phyloP scores from a whole-genome alignment of 92 coral and sea anemone genomes.

The Muricea muricata region DNA sequence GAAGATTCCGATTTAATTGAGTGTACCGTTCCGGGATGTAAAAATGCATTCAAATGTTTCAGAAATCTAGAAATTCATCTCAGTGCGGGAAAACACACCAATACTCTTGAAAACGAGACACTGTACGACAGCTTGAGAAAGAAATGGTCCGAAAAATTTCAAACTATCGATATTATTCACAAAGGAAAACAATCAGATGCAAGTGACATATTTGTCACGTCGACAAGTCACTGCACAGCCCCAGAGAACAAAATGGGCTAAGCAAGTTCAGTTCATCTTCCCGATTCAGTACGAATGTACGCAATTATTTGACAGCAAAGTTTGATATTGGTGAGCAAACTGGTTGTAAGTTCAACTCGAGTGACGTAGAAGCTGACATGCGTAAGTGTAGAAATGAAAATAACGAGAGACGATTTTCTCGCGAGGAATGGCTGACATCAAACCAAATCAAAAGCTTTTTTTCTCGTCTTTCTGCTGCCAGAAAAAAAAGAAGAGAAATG shows the following conservation, averaged over 20 bases:
- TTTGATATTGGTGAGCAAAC: constrained; percentile 40
- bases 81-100: constrained; percentile 9
- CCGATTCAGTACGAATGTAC: constrained; percentile 16
- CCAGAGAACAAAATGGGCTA: constrained; percentile 7
- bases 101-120: background rate
- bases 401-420: constrained; percentile 9
- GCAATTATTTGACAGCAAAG: constrained; percentile 25
- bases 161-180: background rate
- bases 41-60: constrained; percentile 26
- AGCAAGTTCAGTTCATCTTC: constrained; percentile 52
- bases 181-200: too few species aligned
- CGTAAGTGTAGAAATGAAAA: constrained; percentile 25
- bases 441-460: constrained; percentile 6
- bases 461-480: constrained; percentile 66
- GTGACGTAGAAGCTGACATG: constrained; percentile 36
- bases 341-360: constrained; percentile 19
- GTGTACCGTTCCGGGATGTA: constrained; percentile 51
- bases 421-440: constrained; percentile 39
- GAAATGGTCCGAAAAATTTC: constrained; percentile 25
- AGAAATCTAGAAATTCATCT: constrained; percentile 32
- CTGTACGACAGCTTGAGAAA: constrained; percentile 23
- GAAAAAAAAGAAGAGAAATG: constrained; percentile 37
- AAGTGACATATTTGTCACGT: background rate
- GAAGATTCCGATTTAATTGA: background rate
- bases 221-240: background rate